Conservation (phyloP, 2,113 vertebrate species). For the Symphodus melops region DNA sequence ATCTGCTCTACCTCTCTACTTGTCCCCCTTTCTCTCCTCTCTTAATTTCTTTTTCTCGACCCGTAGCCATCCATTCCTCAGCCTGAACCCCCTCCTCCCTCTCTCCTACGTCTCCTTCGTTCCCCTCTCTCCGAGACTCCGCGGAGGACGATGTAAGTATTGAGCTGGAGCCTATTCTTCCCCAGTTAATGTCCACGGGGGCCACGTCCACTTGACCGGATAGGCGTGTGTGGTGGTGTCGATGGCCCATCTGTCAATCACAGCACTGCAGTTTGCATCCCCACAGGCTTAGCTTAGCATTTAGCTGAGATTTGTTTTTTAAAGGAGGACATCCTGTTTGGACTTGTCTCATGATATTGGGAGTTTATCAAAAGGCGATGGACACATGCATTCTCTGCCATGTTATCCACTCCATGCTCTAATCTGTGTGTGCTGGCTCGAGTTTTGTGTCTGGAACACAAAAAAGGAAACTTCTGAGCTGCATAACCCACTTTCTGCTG, state of each 20-base stretch:
- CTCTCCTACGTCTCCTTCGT: neutral
- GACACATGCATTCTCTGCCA: no score
- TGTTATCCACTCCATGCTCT: no score
- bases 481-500: constrained; percentile 9
- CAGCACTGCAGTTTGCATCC: no score
- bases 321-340: no score
- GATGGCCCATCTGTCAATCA: no score
- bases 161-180: constrained; percentile 35
- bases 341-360: no score
- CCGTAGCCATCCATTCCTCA: constrained; percentile 45
- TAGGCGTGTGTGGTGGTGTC: neutral
- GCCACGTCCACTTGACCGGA: constrained; percentile 41
- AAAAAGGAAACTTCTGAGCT: neutral
- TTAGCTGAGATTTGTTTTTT: no score
- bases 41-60: constrained; percentile 50
- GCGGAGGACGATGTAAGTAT: constrained; percentile 38
- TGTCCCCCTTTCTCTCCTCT: constrained; percentile 16
- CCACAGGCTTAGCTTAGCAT: no score
- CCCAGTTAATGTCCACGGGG: constrained; percentile 29
- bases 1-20: constrained; percentile 50
- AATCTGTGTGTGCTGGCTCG: neutral
- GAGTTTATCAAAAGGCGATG: no score
- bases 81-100: constrained; percentile 6
- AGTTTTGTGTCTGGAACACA: no score
- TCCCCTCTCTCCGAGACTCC: no score